Evolutionary conservation across 2,113 vertebrate genomes (phyloP).

Genomic region (Jacana jacana): DNA sequence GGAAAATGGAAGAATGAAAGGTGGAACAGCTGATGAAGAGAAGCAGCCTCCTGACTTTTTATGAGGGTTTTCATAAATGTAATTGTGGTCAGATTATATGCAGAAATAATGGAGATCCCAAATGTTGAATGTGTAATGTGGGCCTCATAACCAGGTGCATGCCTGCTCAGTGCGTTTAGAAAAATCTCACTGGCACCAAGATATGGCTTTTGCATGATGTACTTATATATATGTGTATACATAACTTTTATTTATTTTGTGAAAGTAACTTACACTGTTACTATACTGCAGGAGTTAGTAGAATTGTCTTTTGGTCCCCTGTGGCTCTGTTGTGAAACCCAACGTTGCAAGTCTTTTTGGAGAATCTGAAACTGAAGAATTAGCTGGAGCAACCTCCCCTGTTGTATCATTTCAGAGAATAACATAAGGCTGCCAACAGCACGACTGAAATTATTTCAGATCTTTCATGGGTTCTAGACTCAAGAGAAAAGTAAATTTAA

Average conservation of each 20-base stretch:
- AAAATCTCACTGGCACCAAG: not conserved
- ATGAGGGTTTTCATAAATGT: not conserved
- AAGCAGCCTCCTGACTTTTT: not conserved
- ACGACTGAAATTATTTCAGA: not conserved
- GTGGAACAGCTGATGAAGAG: not conserved
- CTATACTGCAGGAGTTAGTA: not conserved
- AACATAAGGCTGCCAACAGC: not conserved
- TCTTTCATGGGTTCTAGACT: not conserved
- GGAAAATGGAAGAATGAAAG: not conserved
- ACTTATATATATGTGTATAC: not conserved
- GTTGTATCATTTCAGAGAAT: not conserved
- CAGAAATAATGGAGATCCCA: not conserved
- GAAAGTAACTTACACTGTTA: not conserved
- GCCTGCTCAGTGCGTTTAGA: not conserved
- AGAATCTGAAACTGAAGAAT: not conserved
- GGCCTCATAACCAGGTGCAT: not conserved
- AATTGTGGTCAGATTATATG: not conserved
- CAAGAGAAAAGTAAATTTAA: not conserved
- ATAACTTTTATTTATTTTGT: not conserved
- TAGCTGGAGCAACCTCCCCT: not conserved
- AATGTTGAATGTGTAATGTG: not conserved
- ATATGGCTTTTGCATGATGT: not conserved
- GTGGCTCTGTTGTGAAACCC: not conserved
- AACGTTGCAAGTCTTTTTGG: not conserved
- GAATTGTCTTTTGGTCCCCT: not conserved